Evolutionary conservation across 1,140 invertebrate genomes (phyloP).

Genomic region (Sitobion miscanthi): DNA sequence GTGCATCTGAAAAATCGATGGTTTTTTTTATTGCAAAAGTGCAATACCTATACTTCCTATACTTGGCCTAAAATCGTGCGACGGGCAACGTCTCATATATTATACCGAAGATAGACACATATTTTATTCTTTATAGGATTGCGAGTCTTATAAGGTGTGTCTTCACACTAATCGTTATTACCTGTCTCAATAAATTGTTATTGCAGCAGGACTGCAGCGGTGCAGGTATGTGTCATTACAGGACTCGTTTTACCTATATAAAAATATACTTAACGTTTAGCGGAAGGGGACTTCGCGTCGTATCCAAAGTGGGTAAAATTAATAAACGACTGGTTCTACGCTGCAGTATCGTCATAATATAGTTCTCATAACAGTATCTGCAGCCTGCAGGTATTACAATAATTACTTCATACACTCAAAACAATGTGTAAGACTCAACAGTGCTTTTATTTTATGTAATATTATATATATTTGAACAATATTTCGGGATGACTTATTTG

Average conservation of each 20-base stretch:
- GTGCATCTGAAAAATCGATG: not conserved
- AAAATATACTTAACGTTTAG: not conserved
- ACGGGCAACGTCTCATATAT: not conserved
- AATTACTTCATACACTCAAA: not conserved
- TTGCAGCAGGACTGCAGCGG: not conserved
- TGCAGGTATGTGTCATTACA: not conserved
- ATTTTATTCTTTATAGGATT: not conserved
- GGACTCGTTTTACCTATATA: not conserved
- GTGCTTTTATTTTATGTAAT: not conserved
- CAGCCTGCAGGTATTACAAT: not conserved
- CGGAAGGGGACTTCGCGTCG: not conserved
- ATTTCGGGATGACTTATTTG: too few relatives aligned
- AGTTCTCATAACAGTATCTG: not conserved
- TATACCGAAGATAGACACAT: not conserved
- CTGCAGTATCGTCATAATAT: not conserved
- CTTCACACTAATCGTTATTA: conserved; percentile 8
- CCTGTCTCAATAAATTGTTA: not conserved
- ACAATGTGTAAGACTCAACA: not conserved
- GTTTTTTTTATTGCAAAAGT: not conserved
- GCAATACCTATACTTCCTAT: not conserved
- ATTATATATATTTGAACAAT: too few relatives aligned
- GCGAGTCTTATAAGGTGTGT: conserved; percentile 12
- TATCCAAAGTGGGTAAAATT: conserved; percentile 8
- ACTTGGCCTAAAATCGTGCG: not conserved
- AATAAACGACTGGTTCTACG: not conserved